Conservation (phyloP, 2,113 vertebrate species). For the Microtus montanus region DNA sequence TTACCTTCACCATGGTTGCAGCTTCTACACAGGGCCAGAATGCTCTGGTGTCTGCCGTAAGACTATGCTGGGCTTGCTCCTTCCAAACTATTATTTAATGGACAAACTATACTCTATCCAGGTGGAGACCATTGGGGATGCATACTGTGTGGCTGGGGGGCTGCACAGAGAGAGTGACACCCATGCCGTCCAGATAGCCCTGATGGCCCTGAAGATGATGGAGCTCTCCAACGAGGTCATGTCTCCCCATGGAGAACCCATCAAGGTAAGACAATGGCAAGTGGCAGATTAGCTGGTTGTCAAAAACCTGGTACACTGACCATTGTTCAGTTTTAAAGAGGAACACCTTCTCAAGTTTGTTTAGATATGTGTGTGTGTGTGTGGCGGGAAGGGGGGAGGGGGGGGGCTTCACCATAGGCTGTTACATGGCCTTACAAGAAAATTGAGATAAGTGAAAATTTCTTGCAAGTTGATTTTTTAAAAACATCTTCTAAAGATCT, state of each 20-base stretch:
- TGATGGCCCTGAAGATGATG: slow-evolving; percentile 99
- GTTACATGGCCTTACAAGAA: neutral
- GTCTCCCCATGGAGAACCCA: slow-evolving; percentile 95
- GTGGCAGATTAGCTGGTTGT: neutral
- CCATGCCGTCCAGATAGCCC: slow-evolving; percentile 94
- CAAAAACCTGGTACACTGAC: neutral
- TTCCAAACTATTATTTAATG: neutral
- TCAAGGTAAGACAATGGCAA: slow-evolving; percentile 88
- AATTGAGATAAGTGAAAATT: neutral
- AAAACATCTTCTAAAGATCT: neutral
- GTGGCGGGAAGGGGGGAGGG: too few species aligned
- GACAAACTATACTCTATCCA: slow-evolving; percentile 80
- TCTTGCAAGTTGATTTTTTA: neutral
- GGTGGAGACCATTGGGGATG: slow-evolving; percentile 99
- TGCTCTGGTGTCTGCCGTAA: neutral
- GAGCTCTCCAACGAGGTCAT: slow-evolving; percentile 95
- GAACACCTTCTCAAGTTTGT: neutral
- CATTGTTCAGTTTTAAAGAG: neutral
- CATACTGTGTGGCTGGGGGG: slow-evolving; percentile 97
- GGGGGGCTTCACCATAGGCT: neutral
- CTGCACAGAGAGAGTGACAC: slow-evolving; percentile 95
- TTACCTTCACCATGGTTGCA: neutral
- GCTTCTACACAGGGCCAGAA: neutral
- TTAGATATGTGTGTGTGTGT: neutral
- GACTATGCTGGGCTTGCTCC: neutral